These are phyloP conservation scores for Malurus alboscapulatus DNA, from an alignment of 2,113 vertebrate species.

Conservation along the genomic window DNA sequence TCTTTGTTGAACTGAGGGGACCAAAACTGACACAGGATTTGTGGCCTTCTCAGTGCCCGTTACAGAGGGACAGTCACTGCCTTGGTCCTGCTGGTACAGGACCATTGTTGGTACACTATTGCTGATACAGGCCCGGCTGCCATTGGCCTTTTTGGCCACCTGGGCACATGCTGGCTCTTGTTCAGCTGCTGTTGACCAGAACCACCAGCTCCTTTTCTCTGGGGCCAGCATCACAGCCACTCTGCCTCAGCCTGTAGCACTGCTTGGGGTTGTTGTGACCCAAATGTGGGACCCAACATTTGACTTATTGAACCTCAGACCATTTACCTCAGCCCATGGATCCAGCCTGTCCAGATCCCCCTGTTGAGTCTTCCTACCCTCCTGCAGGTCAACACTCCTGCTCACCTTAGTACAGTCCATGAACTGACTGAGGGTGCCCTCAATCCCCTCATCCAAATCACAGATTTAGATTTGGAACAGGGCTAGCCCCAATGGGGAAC, in stretches of 20 bases:
- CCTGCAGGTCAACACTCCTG: not conserved
- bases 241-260: not conserved
- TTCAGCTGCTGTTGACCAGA: not conserved
- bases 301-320: not conserved
- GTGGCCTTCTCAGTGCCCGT: not conserved
- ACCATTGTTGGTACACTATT: no score
- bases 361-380: not conserved
- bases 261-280: not conserved
- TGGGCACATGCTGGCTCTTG: accelerated
- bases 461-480: not conserved
- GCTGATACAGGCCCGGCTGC: not conserved
- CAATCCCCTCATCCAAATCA: accelerated
- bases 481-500: not conserved
- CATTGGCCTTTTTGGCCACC: not conserved
- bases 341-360: not conserved
- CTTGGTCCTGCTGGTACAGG: not conserved
- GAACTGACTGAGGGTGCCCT: not conserved
- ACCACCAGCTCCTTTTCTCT: not conserved
- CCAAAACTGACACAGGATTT: not conserved
- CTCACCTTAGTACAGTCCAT: not conserved
- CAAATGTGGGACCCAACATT: not conserved
- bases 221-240: not conserved
- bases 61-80: no score
- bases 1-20: not conserved
- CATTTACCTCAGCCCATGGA: accelerated